These are phyloP conservation scores for Cyanoderma ruficeps DNA, from an alignment of 2,113 vertebrate species.

Conservation along the genomic window DNA sequence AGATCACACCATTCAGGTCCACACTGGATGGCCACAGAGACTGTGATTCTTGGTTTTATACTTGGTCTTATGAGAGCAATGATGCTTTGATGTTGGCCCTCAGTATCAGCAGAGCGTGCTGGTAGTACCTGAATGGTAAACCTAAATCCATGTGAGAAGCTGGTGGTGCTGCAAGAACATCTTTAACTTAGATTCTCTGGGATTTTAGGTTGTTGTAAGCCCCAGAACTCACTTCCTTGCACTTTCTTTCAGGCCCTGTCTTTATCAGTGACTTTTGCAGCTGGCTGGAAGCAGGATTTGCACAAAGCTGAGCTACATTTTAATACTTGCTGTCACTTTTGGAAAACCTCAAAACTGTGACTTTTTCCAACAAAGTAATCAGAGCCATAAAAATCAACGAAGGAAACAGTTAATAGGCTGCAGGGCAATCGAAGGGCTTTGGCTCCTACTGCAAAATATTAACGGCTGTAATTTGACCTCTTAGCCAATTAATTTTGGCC, in stretches of 20 bases:
- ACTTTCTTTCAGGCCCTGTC: not conserved
- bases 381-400: not conserved
- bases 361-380: not conserved
- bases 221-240: fast-evolving
- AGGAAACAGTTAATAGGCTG: slow-evolving; percentile 51
- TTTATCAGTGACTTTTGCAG: not conserved
- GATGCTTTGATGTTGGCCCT: not conserved
- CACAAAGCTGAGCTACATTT: not conserved
- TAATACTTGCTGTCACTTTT: slow-evolving; percentile 4
- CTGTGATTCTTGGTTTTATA: not conserved
- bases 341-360: not conserved
- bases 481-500: slow-evolving; percentile 74
- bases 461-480: slow-evolving; percentile 66
- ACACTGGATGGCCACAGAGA: not conserved
- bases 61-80: not conserved
- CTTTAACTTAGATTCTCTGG: not conserved
- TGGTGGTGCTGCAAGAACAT: not conserved
- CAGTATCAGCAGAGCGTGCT: not conserved
- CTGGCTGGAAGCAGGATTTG: not conserved
- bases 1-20: not conserved
- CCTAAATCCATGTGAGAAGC: not conserved
- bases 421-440: slow-evolving; percentile 27
- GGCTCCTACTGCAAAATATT: slow-evolving; percentile 66
- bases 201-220: not conserved
- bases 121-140: not conserved